phyloP scores from a whole-genome alignment of 2,113 vertebrate genomes.

The Indicator maculatus region DNA sequence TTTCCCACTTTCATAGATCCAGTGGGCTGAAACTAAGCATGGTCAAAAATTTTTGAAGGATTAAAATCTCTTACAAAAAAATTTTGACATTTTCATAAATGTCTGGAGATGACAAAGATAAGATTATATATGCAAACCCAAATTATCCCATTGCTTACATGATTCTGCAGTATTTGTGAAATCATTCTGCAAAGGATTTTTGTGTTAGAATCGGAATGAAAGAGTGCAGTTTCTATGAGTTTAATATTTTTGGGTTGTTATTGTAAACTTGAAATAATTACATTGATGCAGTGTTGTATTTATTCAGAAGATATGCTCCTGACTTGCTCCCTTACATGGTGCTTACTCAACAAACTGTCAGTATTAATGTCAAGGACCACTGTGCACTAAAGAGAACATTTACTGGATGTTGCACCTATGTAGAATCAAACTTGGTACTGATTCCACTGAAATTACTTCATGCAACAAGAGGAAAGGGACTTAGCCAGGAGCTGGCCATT shows the following conservation, averaged over 20 bases:
- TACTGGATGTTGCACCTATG: neutral
- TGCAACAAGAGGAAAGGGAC: neutral
- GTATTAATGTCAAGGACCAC: conserved; percentile 9
- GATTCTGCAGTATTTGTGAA: neutral
- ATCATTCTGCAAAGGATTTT: neutral
- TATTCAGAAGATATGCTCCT: neutral
- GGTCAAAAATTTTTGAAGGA: neutral
- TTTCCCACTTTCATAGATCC: neutral
- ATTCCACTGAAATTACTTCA: neutral
- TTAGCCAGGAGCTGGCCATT: neutral
- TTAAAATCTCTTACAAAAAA: neutral
- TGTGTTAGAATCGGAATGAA: neutral
- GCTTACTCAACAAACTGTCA: neutral
- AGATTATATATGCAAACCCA: neutral
- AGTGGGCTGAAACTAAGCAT: neutral
- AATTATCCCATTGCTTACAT: neutral
- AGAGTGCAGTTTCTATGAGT: neutral
- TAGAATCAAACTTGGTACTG: neutral
- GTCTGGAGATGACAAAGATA: neutral
- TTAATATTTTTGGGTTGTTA: neutral
- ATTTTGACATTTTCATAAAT: neutral
- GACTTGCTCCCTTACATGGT: neutral
- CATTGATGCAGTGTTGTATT: conserved; percentile 9
- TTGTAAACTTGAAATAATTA: conserved; percentile 1
- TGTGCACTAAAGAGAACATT: neutral